A percentile compares a stretch with the other conserved stretches of the same genome.
phyloP scores from a whole-genome alignment of 2,888 invertebrate genomes.

The Leucania comma region DNA sequence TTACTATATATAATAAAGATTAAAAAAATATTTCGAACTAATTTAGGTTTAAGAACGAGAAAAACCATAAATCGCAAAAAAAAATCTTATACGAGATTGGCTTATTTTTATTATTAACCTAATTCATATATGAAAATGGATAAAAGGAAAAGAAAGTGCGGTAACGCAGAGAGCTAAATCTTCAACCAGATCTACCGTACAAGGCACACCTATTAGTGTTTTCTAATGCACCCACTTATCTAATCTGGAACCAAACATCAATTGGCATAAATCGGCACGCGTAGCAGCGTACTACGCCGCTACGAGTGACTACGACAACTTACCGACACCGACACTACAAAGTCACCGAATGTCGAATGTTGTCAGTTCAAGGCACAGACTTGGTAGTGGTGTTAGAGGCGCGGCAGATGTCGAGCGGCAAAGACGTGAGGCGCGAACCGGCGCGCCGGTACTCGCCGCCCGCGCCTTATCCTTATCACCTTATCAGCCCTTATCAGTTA shows the following conservation, averaged over 20 bases:
- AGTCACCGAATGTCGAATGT: constrained; percentile 24
- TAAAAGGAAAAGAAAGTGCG: constrained; percentile 16
- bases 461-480: constrained; percentile 81
- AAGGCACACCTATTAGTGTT: constrained; percentile 34
- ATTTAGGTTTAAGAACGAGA: too few relatives aligned
- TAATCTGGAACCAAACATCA: constrained; percentile 56
- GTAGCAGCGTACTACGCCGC: constrained; percentile 25
- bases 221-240: constrained; percentile 46
- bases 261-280: constrained; percentile 52
- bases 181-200: constrained; percentile 9
- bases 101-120: background rate
- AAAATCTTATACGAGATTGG: too few relatives aligned
- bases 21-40: too few relatives aligned
- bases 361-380: constrained; percentile 30
- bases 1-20: too few relatives aligned
- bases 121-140: too few relatives aligned
- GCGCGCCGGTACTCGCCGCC: constrained; percentile 73
- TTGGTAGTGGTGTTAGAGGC: constrained; percentile 70
- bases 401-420: constrained; percentile 81
- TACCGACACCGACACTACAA: constrained; percentile 20
- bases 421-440: constrained; percentile 76
- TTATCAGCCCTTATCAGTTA: constrained; percentile 88
- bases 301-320: constrained; percentile 24
- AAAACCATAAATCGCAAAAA: too few relatives aligned
- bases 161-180: constrained; percentile 7